Conservation (phyloP, 2,113 vertebrate species). For the Saimiri boliviensis region DNA sequence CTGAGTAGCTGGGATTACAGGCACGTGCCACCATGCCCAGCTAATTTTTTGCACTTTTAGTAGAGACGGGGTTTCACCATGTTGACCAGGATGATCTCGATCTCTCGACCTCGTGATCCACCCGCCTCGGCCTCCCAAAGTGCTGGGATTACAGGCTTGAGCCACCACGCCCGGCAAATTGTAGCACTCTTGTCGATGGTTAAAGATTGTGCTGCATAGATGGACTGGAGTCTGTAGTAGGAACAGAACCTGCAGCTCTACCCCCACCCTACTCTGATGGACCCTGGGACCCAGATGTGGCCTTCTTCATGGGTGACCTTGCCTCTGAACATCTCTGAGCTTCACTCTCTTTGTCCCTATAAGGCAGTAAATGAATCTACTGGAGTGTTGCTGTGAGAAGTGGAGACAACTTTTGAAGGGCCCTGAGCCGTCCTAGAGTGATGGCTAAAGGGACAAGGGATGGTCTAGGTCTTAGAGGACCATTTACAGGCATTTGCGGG, state of each 20-base stretch:
- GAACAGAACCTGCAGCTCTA: background rate
- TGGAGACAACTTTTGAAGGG: background rate
- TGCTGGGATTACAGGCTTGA: too few species aligned
- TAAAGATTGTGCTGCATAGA: background rate
- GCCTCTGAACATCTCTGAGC: conserved; percentile 8
- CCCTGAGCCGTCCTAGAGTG: background rate
- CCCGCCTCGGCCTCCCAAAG: too few species aligned
- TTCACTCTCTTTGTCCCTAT: background rate
- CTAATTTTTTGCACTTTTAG: too few species aligned
- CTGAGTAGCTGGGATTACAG: too few species aligned
- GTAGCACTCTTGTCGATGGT: background rate
- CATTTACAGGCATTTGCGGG: background rate
- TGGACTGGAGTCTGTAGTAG: background rate
- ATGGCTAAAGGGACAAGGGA: background rate
- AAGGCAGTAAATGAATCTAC: background rate
- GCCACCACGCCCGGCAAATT: too few species aligned
- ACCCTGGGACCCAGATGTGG: background rate
- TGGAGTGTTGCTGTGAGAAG: background rate
- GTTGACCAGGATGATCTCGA: too few species aligned
- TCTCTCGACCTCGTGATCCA: too few species aligned
- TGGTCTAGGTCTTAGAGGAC: background rate
- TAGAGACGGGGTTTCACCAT: too few species aligned
- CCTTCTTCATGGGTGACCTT: background rate
- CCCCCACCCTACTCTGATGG: background rate
- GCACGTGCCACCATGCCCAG: too few species aligned